Base-by-base conservation (phyloP, 2,888 invertebrate species). In the Rhingia rostrata region DNA sequence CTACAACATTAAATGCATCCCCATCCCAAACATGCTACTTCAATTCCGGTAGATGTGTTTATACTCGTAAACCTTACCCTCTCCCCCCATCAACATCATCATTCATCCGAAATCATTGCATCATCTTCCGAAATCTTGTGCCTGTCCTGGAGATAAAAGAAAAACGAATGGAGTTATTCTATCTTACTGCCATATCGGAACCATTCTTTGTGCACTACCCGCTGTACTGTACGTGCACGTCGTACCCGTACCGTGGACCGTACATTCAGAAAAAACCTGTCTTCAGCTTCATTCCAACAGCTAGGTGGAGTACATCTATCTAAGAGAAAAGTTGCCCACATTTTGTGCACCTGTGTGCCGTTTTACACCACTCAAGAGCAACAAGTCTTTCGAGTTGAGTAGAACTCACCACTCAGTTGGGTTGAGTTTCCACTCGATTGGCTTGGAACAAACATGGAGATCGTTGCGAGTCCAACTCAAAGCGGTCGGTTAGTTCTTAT, bases 1-100 rank as follows among this genome's bases (percentile, higher is more conserved):
- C 22, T 9, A 45, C 7, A 60, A 53, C 47, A 49, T 10, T 6
- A 45, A 54, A 63, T 61, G 41, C 56, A 61, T 69, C 54, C 63
- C n/a, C 14, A 32, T 10, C 45, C 9, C 32, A 30, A 49, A 51
- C 32, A 2, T 22, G 72, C 61, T 61, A 72, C 77, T 67, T 73
- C 67, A 84, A 74, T 74, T 84, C 69, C 84, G 64, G 84, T 84
- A 60, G 79, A 79, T 74, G 70, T 74, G 70, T 74, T 78, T 74
- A 73, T 74, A 74, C 63, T 69, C 74, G 79, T 79, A 74, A 70
- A 80, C 80, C 82, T 67, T 78, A 63, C 64, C 64, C 69, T 53
- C 69, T 58, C 74, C 66, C 74, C 66, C 49, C 61, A 84, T 80
- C 84, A 73, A 75, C 80, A 75, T 70, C 79, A 84, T 84, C 69